Evolutionary conservation across 1,140 invertebrate species (phyloP).

Genomic region (Hycleus phaleratus): DNA sequence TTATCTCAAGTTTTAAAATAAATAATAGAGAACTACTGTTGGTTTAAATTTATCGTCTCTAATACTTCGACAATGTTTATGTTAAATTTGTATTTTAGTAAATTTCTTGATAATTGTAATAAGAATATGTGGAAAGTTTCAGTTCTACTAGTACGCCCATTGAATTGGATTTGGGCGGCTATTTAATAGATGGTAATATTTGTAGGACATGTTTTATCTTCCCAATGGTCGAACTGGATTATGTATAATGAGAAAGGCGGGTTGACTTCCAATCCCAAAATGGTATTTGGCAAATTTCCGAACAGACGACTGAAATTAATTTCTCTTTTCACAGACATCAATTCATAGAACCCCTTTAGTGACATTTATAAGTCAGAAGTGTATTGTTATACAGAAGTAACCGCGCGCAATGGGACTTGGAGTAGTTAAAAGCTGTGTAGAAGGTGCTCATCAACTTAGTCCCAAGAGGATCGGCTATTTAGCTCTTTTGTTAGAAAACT

Average conservation of each 20-base stretch:
- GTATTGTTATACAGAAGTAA: conserved; percentile 39
- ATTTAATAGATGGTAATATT: conserved; percentile 13
- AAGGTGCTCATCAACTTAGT: conserved; percentile 35
- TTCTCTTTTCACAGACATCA: conserved; percentile 38
- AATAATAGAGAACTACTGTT: too few relatives aligned
- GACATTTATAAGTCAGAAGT: conserved; percentile 40
- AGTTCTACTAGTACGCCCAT: too few relatives aligned
- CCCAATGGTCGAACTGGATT: conserved; percentile 28
- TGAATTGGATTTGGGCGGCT: too few relatives aligned
- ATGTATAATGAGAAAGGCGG: conserved; percentile 27
- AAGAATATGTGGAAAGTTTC: too few relatives aligned
- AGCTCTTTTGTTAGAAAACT: conserved; percentile 28
- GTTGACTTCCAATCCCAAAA: conserved; percentile 31
- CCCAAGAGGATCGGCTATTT: conserved; percentile 27
- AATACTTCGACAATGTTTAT: too few relatives aligned
- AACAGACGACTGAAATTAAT: conserved; percentile 39
- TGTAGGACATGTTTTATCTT: conserved; percentile 22
- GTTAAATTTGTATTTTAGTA: too few relatives aligned
- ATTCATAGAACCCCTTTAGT: conserved; percentile 38
- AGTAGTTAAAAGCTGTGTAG: conserved; percentile 38
- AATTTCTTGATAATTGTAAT: too few relatives aligned
- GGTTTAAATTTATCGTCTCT: too few relatives aligned
- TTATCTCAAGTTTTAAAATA: too few relatives aligned
- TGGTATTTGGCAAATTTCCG: conserved; percentile 39
- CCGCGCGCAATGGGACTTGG: conserved; percentile 31